Base-by-base conservation (phyloP, 2,113 vertebrate species). In the Ammospiza caudacuta region DNA sequence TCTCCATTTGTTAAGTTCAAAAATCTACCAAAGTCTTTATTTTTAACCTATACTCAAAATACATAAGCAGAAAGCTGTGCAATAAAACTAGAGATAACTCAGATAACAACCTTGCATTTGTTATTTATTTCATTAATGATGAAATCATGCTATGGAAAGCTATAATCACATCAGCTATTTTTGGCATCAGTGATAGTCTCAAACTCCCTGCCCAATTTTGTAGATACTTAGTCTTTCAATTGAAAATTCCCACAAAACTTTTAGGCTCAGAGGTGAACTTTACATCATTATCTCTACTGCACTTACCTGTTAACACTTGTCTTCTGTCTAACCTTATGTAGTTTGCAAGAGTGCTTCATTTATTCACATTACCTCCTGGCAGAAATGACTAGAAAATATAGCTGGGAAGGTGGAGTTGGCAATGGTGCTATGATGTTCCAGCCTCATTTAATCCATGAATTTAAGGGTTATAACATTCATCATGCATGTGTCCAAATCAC, bases 1-100 rank as follows among this genome's bases (percentile, higher is more conserved):
- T 87, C n/a, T 94, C 80, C 35, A 87, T 94, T 95, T 70, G 47
- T 92, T 95, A 87, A 73, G 22, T 74, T 79, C 39, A 66, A 73
- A 89, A 33, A 35, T 73, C 63, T 91, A 91, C 25, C 46, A 39
- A 62, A 59, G 17, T n/a, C 35, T 52, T 78, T 9, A 73, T 90
- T 96, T 95, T 61, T 41, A 82, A 61, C 41, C 22, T 67, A 19
- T 79, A n/a, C 21, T 74, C 39, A 28, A 85, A 37, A 73, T 67
- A 37, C 39, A 51, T 11, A 5, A 87, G 46, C 68, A 78, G 63
- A 62, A 92, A 92, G 57, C 19, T 70, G 6, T 64, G 19, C 44
- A 47, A 66, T 39, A 57, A 85, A 89, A 29, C 11, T 57, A 95
- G 69, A 44, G 9, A 6, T 25, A 64, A 28, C 11, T 43, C 33